These are phyloP conservation scores for Agonopterix heracliana DNA, from an alignment of 2,888 invertebrate genomes.

Conservation along the genomic window DNA sequence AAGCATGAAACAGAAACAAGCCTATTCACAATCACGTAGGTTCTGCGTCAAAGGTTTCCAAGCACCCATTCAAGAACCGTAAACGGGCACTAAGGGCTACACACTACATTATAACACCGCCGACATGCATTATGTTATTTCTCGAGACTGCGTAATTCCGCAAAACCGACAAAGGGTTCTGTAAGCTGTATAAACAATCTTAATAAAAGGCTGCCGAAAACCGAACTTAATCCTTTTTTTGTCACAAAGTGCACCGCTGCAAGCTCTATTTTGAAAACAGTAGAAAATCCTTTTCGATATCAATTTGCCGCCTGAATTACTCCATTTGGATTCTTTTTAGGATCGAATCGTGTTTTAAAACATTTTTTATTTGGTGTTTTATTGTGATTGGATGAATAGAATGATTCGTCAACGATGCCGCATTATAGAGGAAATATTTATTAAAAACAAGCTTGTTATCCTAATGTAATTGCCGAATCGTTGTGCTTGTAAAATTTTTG, in stretches of 20 bases:
- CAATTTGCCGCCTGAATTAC: slow-evolving; percentile 69
- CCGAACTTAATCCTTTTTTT: slow-evolving; percentile 52
- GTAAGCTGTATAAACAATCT: slow-evolving; percentile 74
- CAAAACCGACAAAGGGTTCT: slow-evolving; percentile 68
- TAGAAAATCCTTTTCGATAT: slow-evolving; percentile 69
- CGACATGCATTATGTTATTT: slow-evolving; percentile 38
- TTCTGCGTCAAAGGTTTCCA: slow-evolving; percentile 46
- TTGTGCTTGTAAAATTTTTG: background rate
- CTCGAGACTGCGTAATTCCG: slow-evolving; percentile 41
- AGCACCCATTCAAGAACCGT: slow-evolving; percentile 53
- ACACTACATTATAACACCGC: slow-evolving; percentile 32
- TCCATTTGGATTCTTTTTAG: slow-evolving; percentile 44
- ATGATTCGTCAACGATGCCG: slow-evolving; percentile 13
- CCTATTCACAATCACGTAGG: slow-evolving; percentile 61
- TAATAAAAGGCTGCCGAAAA: slow-evolving; percentile 38
- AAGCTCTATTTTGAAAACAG: slow-evolving; percentile 69
- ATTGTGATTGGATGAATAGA: slow-evolving; percentile 23
- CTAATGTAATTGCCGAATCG: no score
- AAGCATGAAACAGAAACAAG: slow-evolving; percentile 65
- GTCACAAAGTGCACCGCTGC: slow-evolving; percentile 45
- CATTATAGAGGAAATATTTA: background rate
- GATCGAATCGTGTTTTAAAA: slow-evolving; percentile 45
- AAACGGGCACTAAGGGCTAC: slow-evolving; percentile 28
- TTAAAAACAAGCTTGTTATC: no score
- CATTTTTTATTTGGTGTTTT: slow-evolving; percentile 34